Conservation (phyloP, 2,888 invertebrate species). For the Meteorus colon region DNA sequence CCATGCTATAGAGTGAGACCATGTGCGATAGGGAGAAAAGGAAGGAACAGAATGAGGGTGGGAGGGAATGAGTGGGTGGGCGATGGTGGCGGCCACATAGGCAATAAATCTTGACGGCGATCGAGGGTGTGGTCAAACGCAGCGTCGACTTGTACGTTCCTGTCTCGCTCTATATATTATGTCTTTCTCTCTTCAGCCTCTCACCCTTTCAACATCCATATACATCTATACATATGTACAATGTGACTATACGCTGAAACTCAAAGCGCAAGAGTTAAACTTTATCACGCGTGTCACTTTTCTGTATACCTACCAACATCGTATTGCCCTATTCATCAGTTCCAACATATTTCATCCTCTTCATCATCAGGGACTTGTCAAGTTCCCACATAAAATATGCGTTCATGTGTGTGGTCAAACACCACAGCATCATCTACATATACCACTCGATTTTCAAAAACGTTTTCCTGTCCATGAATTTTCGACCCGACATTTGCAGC, state of each 20-base stretch:
- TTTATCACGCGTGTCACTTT: neutral
- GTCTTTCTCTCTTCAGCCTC: slow-evolving; percentile 20
- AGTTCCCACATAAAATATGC: no score
- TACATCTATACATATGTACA: neutral
- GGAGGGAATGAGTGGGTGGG: slow-evolving; percentile 49
- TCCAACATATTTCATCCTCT: neutral
- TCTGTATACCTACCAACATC: neutral
- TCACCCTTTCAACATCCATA: slow-evolving; percentile 37
- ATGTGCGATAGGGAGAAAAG: slow-evolving; percentile 33
- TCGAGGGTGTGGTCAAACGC: slow-evolving; percentile 73
- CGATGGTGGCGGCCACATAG: slow-evolving; percentile 44
- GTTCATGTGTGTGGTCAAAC: neutral
- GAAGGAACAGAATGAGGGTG: slow-evolving; percentile 29
- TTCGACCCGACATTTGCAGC: no score
- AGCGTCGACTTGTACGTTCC: slow-evolving; percentile 53
- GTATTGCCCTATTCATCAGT: neutral
- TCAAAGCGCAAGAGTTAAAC: neutral
- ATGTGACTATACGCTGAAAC: slow-evolving; percentile 10
- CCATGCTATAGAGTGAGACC: slow-evolving; percentile 25
- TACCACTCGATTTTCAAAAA: neutral
- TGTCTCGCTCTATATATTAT: slow-evolving; percentile 23
- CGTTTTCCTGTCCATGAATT: no score
- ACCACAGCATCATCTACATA: neutral
- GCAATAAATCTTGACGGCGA: slow-evolving; percentile 69
- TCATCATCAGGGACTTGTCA: no score